phyloP scores from a whole-genome alignment of 2,113 vertebrate genomes.

The Solea solea region DNA sequence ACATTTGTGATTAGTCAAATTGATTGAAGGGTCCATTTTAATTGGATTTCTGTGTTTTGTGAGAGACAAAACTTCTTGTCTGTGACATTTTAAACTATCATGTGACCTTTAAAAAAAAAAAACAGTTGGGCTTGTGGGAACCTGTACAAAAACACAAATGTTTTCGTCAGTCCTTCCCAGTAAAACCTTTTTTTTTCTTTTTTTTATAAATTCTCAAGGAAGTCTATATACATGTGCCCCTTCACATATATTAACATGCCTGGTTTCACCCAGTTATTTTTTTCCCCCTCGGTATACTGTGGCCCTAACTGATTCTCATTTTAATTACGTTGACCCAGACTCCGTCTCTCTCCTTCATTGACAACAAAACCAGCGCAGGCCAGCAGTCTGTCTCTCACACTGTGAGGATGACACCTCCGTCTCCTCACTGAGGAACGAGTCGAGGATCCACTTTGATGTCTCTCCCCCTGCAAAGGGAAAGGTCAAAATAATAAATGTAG shows the following conservation, averaged over 20 bases:
- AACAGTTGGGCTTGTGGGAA: neutral
- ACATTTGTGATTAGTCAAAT: too few species aligned
- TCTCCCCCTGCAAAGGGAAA: conserved; percentile 79
- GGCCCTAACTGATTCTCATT: conserved; percentile 77
- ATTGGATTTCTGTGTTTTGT: neutral
- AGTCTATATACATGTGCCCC: too few species aligned
- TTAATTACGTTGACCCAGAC: conserved; percentile 74
- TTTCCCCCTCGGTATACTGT: conserved; percentile 50
- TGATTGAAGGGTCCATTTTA: too few species aligned
- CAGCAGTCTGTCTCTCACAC: conserved; percentile 71
- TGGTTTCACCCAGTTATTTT: conserved; percentile 35
- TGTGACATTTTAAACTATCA: neutral
- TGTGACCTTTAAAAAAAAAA: conserved; percentile 2
- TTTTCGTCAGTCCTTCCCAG: neutral
- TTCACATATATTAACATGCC: conserved; percentile 21
- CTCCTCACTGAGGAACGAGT: conserved; percentile 64
- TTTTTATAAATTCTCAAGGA: neutral
- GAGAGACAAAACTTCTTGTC: neutral
- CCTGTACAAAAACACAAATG: neutral
- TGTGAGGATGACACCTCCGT: conserved; percentile 73
- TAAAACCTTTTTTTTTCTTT: neutral
- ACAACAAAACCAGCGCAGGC: conserved; percentile 67
- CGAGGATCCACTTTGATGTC: conserved; percentile 77
- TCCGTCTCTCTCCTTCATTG: conserved; percentile 66
- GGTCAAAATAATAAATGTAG: conserved; percentile 89